These are phyloP conservation scores for Dasypolia templi DNA, from an alignment of 2,888 invertebrate genomes.

Conservation along the genomic window DNA sequence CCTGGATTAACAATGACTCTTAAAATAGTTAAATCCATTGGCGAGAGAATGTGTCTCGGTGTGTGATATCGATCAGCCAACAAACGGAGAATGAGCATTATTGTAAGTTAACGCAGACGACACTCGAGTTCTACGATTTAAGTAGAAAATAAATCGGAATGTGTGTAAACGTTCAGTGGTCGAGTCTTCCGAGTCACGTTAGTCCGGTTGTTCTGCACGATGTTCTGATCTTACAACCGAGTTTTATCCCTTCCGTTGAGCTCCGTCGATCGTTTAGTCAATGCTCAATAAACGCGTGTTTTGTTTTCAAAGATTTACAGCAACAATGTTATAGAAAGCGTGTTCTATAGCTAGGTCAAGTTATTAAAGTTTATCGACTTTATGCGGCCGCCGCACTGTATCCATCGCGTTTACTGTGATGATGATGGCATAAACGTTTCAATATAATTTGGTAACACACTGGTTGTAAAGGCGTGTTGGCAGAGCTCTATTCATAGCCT, in stretches of 20 bases:
- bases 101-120: slow-evolving; percentile 21
- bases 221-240: slow-evolving; percentile 20
- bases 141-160: slow-evolving; percentile 13
- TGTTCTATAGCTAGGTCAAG: slow-evolving; percentile 50
- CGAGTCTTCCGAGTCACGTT: slow-evolving; percentile 27
- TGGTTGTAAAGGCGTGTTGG: slow-evolving; percentile 37
- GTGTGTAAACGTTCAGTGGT: slow-evolving; percentile 3
- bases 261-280: slow-evolving; percentile 29
- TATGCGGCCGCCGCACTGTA: slow-evolving; percentile 32
- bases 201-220: slow-evolving; percentile 1
- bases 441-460: slow-evolving; percentile 48
- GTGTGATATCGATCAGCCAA: slow-evolving; percentile 61
- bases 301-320: slow-evolving; percentile 54
- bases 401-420: slow-evolving; percentile 39
- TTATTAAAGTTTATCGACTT: slow-evolving; percentile 60
- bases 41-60: slow-evolving; percentile 61
- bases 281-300: slow-evolving; percentile 41
- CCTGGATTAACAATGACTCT: slow-evolving; percentile 57
- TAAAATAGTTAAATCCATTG: slow-evolving; percentile 66
- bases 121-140: not conserved
- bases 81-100: slow-evolving; percentile 25
- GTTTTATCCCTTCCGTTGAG: slow-evolving; percentile 39
- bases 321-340: slow-evolving; percentile 45
- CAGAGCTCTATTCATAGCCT: slow-evolving; percentile 53
- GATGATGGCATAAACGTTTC: slow-evolving; percentile 49